These are phyloP conservation scores for Trichopoda pennipes DNA, from an alignment of 2,888 invertebrate species.

Conservation along the genomic window DNA sequence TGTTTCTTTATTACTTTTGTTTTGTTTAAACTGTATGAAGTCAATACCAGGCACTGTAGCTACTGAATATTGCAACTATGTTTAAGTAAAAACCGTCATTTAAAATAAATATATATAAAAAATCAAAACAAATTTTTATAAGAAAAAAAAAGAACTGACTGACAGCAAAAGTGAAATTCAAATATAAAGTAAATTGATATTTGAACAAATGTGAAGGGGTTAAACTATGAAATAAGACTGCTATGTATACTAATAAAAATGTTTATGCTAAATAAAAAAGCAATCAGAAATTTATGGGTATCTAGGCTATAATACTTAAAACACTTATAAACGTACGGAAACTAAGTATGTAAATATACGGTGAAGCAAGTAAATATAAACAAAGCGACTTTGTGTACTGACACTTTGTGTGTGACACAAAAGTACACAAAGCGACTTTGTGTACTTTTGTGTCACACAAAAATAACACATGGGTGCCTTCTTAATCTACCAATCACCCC, in stretches of 20 bases:
- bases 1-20: not conserved
- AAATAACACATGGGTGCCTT: too few species aligned
- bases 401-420: too few species aligned
- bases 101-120: not conserved
- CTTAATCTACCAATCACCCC: too few species aligned
- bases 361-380: too few species aligned
- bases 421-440: too few species aligned
- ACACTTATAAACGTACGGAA: too few species aligned
- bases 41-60: slow-evolving; percentile 31
- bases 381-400: too few species aligned
- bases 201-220: slow-evolving; percentile 10
- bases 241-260: not conserved
- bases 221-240: slow-evolving; percentile 19
- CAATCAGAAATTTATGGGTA: not conserved
- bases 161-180: slow-evolving; percentile 10
- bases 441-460: too few species aligned
- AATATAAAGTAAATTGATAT: slow-evolving; percentile 30
- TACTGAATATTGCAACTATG: slow-evolving; percentile 45
- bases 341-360: too few species aligned
- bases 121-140: not conserved
- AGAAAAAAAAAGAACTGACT: not conserved
- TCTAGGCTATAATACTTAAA: too few species aligned
- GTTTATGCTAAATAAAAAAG: not conserved
- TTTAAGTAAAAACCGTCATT: slow-evolving; percentile 23
- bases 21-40: slow-evolving; percentile 12